A percentile compares a stretch with the other conserved stretches of the same genome.
Conservation (phyloP, 2,113 vertebrate genomes). For the Hippocampus abdominalis region DNA sequence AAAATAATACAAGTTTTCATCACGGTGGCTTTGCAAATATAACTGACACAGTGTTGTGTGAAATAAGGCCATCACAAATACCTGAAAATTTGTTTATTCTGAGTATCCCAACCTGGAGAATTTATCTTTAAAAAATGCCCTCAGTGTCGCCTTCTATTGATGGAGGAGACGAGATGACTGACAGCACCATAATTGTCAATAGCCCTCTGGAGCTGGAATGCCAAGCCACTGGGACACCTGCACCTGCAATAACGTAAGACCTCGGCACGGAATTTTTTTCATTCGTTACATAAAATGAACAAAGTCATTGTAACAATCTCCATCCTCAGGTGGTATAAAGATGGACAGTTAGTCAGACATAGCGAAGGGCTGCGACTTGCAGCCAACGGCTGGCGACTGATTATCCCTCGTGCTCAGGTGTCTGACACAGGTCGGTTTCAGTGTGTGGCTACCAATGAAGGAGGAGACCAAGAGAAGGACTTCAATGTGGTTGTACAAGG, state of each 20-base stretch:
- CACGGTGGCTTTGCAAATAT: no score
- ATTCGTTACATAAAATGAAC: not conserved
- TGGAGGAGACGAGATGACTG: conserved; percentile 74
- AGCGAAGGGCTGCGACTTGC: conserved; percentile 73
- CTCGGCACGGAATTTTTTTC: not conserved
- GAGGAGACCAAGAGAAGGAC: conserved; percentile 79
- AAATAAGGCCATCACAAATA: not conserved
- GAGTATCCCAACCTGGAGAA: not conserved
- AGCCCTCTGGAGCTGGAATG: conserved; percentile 86
- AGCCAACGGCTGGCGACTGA: conserved; percentile 77
- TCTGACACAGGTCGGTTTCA: conserved; percentile 85
- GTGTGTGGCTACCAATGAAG: conserved; percentile 85
- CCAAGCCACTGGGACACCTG: conserved; percentile 78
- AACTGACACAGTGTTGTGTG: no score
- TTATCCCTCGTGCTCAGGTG: conserved; percentile 81
- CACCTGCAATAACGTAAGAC: conserved; percentile 83
- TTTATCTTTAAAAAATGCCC: not conserved
- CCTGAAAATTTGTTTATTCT: not conserved
- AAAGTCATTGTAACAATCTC: not conserved
- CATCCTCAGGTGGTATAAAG: conserved; percentile 86
- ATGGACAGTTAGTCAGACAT: conserved; percentile 75
- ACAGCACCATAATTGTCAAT: conserved; percentile 79
- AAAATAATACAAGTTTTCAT: no score
- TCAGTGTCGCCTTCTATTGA: conserved; percentile 86
- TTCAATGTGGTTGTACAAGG: conserved; percentile 90